Evolutionary conservation across 1,140 invertebrate genomes (phyloP).

Genomic region (Cecropterus lyciades): DNA sequence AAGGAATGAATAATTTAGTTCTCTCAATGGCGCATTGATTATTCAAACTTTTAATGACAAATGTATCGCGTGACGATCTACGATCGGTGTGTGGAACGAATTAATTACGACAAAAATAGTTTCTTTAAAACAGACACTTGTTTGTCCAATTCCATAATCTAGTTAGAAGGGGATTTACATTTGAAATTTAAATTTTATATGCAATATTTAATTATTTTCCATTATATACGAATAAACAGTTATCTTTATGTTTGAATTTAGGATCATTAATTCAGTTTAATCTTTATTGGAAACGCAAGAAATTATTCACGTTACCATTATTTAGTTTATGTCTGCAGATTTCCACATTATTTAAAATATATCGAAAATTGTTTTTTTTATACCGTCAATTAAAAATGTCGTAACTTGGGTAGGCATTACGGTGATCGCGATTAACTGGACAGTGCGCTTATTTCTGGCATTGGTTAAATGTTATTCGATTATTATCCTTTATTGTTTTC

Average conservation of each 20-base stretch:
- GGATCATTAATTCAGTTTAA: slow-evolving; percentile 33
- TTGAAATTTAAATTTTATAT: slow-evolving; percentile 34
- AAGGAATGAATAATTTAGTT: background rate
- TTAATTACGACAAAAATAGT: slow-evolving; percentile 15
- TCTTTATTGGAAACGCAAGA: slow-evolving; percentile 16
- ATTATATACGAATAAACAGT: slow-evolving; percentile 32
- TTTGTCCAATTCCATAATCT: slow-evolving; percentile 14
- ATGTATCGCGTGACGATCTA: slow-evolving; percentile 23
- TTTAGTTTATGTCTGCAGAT: background rate
- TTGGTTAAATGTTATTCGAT: too few species aligned
- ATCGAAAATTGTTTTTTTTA: background rate
- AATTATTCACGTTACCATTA: slow-evolving; percentile 13
- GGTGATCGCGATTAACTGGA: too few species aligned
- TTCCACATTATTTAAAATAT: background rate
- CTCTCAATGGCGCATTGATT: slow-evolving; percentile 2
- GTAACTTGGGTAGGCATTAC: too few species aligned
- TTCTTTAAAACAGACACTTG: background rate
- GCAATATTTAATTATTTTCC: slow-evolving; percentile 32
- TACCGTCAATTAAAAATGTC: background rate
- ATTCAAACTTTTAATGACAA: slow-evolving; percentile 20
- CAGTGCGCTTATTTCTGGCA: too few species aligned
- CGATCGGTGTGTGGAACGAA: background rate
- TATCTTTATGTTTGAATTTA: slow-evolving; percentile 30
- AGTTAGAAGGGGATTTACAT: slow-evolving; percentile 15
- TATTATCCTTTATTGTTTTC: too few species aligned